A percentile compares a stretch with the other conserved stretches of the same genome.
Conservation (phyloP, 2,888 invertebrate species). For the Tigriopus californicus region DNA sequence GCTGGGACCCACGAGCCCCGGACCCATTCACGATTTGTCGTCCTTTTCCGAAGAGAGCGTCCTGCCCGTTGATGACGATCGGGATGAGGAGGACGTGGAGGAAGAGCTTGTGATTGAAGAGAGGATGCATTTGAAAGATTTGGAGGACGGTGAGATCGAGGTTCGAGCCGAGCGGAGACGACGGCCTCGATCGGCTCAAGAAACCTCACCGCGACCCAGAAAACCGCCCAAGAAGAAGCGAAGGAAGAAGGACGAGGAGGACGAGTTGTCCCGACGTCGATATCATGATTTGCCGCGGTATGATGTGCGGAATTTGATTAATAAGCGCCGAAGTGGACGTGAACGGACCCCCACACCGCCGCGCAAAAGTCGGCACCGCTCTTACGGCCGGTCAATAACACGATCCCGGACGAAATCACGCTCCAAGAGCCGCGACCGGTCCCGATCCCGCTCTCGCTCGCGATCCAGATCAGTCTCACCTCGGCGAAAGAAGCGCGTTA, state of each 20-base stretch:
- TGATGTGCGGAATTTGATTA: conserved; percentile 55
- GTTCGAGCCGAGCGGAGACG: neutral
- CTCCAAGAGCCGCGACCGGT: conserved; percentile 24
- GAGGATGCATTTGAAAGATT: neutral
- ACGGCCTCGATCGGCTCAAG: neutral
- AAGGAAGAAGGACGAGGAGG: conserved; percentile 1
- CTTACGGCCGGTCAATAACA: conserved; percentile 18
- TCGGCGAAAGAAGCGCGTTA: neutral
- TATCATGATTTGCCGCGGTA: conserved; percentile 44
- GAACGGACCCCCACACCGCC: neutral
- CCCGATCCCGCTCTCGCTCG: neutral
- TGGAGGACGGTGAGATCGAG: conserved; percentile 1
- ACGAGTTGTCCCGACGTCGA: conserved; percentile 4
- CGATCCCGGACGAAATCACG: conserved; percentile 22
- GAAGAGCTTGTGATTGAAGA: neutral
- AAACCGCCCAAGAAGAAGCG: conserved; percentile 2
- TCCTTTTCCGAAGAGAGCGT: neutral
- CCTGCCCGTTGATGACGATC: neutral
- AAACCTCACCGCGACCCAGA: neutral
- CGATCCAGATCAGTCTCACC: neutral
- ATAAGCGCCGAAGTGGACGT: conserved; percentile 24
- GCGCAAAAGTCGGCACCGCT: conserved; percentile 14
- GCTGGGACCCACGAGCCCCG: neutral
- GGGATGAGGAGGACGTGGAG: neutral
- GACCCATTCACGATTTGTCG: too few relatives aligned